Conservation (phyloP, 2,888 invertebrate species). For the Harpalus rubripes region DNA sequence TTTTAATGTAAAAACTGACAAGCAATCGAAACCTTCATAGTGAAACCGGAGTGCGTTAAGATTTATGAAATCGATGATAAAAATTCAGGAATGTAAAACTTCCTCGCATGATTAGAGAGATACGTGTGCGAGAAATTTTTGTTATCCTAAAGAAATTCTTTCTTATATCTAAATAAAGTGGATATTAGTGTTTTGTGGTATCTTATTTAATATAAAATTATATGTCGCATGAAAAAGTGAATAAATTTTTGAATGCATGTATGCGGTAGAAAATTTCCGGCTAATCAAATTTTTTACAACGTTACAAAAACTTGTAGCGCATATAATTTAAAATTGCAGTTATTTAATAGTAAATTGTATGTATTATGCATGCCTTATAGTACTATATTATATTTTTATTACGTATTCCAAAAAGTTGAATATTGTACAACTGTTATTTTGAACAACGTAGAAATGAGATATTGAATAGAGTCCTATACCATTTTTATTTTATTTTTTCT, state of each 20-base stretch:
- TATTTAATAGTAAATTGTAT: neutral
- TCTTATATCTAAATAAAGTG: slow-evolving; percentile 4
- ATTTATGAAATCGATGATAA: slow-evolving; percentile 34
- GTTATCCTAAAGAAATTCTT: slow-evolving; percentile 9
- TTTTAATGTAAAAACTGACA: slow-evolving; percentile 23
- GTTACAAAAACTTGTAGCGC: neutral
- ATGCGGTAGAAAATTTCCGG: neutral
- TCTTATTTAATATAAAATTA: neutral
- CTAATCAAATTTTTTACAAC: neutral
- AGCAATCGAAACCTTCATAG: slow-evolving; percentile 26
- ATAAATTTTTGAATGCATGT: neutral
- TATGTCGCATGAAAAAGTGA: neutral
- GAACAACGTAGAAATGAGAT: too few relatives aligned
- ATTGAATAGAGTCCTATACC: too few relatives aligned
- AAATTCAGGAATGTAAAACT: slow-evolving; percentile 7
- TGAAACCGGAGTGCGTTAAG: slow-evolving; percentile 20
- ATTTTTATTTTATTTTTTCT: too few relatives aligned
- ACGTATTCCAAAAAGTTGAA: too few relatives aligned
- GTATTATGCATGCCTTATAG: neutral
- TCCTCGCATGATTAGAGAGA: slow-evolving; percentile 21
- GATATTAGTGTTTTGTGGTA: neutral
- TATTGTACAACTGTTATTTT: too few relatives aligned
- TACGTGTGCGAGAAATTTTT: slow-evolving; percentile 17
- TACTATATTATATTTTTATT: neutral
- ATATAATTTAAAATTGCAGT: neutral